Evolutionary conservation across 2,797 vertebrate genomes (phyloP), one percentile per base, ranked within the genome.

Genomic region (Oreonectes daqikongensis): DNA sequence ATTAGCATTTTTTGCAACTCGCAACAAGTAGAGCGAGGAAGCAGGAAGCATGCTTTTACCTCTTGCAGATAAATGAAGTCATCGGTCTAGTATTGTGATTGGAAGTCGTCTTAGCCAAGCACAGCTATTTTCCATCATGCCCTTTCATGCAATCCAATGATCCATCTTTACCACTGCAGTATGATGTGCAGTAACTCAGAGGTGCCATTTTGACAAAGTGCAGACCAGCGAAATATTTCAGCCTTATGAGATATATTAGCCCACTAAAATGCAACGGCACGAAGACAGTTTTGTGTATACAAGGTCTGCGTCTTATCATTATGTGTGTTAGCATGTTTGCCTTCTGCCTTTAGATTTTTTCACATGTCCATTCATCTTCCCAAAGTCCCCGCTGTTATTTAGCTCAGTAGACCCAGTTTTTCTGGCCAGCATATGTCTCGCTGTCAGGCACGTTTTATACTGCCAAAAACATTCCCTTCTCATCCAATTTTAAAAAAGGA

Each of bases 191-290:
- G 32, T 63, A 66, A 78, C 63, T 77, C 61, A 78, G 12, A 67
- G 22, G 61, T 60, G 68, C 8, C 18, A 75, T 57, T 76, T 57
- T 81, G 48, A 80, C 53, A 77, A 72, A 79, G 79, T 67, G 65
- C 61, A 80, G 63, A 53, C 72, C 70, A 81, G 75, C 72, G 70
- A 83, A 84, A 79, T 76, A 57, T 61, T 76, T 64, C 30, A 64
- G 68, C 42, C 46, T 64, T 55, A 14, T 4, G 4, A 18, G 30
- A 71, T 22, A 44, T 48, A 75, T 63, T 53, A 64, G 28, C 32
- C 26, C 46, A 2, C 11, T 22, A 50, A 72, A 80, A 38, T 35
- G 38, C 38, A 67, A 67, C 44, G 12, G 24, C 57, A 53, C 35
- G 8, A 35, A 68, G 24, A 60, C 40, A 28, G 50, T n/a, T 10